phyloP scores from a whole-genome alignment of 2,113 vertebrate genomes.

The Festucalex cinctus region DNA sequence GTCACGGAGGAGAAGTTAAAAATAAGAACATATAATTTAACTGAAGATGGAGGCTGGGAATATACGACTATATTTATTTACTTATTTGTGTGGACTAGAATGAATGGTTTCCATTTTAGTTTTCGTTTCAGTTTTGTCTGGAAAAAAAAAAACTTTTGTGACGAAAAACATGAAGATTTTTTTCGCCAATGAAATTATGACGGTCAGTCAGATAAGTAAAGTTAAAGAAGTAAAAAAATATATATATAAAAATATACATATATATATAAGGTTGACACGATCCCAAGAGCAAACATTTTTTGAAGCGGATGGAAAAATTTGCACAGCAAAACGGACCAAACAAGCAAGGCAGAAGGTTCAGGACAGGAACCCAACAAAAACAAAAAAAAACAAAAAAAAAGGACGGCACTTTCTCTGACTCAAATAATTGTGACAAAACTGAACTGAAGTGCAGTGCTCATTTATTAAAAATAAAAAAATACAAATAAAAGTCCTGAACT shows the following conservation, averaged over 20 bases:
- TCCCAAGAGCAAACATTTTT: background rate
- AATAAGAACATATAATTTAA: too few relatives aligned
- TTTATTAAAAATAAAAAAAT: background rate
- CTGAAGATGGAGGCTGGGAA: too few relatives aligned
- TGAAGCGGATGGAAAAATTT: background rate
- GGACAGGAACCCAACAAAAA: constrained; percentile 15
- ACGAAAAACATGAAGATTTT: too few relatives aligned
- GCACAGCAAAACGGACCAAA: constrained; percentile 15
- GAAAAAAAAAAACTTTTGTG: too few relatives aligned
- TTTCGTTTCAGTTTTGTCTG: too few relatives aligned
- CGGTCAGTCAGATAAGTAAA: too few relatives aligned
- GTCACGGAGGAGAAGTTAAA: too few relatives aligned
- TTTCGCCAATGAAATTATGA: too few relatives aligned
- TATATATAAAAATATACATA: too few relatives aligned
- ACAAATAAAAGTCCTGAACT: constrained; percentile 32
- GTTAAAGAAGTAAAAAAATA: background rate
- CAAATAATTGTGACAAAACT: background rate
- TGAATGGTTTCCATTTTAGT: too few relatives aligned
- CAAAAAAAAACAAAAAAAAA: background rate
- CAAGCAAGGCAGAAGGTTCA: constrained; percentile 46
- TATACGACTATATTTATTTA: too few relatives aligned
- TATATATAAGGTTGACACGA: background rate
- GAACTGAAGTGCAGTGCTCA: background rate
- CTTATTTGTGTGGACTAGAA: too few relatives aligned
- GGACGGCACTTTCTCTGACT: background rate